Evolutionary conservation across 2,888 invertebrate species (phyloP).

Genomic region (Drosophila antonietae): DNA sequence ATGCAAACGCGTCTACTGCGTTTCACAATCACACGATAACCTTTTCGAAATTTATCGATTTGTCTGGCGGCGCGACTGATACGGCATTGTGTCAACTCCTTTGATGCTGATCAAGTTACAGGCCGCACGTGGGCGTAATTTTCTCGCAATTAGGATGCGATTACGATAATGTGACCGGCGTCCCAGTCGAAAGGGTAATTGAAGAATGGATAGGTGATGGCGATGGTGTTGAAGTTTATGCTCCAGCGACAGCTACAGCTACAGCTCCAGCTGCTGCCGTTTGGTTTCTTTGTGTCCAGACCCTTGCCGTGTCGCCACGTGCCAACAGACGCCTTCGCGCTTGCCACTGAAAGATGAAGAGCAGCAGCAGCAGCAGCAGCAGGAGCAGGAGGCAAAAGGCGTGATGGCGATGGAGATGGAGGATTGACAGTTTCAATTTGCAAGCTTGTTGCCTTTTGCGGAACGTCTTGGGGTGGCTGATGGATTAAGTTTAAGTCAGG

Average conservation of each 20-base stretch:
- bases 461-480: constrained; percentile 73
- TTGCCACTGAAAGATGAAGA: not conserved
- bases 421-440: constrained; percentile 70
- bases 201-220: constrained; percentile 72
- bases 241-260: constrained; percentile 24
- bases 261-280: constrained; percentile 29
- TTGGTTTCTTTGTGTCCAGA: constrained; percentile 25
- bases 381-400: not conserved
- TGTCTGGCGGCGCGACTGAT: not conserved
- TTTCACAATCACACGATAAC: not conserved
- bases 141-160: constrained; percentile 85
- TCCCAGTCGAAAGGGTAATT: constrained; percentile 82
- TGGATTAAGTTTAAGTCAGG: constrained; percentile 67
- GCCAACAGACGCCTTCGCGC: constrained; percentile 66
- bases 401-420: not conserved
- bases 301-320: constrained; percentile 65
- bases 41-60: constrained; percentile 22
- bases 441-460: constrained; percentile 58
- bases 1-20: not conserved
- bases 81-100: constrained; percentile 38
- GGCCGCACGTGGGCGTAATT: constrained; percentile 84
- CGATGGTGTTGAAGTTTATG: constrained; percentile 36
- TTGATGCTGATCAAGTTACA: constrained; percentile 84
- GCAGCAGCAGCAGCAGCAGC: not conserved
- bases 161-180: constrained; percentile 80